Conservation (phyloP, 1,140 invertebrate species). For the Chlorops oryzae region DNA sequence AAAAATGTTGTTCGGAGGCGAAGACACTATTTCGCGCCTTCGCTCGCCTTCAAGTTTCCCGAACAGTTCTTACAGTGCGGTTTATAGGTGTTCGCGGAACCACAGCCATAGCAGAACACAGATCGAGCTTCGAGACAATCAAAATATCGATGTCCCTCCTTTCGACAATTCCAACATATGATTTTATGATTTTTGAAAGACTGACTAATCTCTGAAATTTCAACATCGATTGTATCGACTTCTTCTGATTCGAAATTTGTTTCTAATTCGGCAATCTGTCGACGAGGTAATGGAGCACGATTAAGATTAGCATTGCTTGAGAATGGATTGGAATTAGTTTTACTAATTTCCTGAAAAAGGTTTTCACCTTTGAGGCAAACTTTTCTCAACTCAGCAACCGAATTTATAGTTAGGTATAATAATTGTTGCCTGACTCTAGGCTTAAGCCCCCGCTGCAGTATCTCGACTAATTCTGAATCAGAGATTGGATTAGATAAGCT, state of each 20-base stretch:
- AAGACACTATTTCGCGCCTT: neutral
- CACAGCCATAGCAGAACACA: slow-evolving; percentile 14
- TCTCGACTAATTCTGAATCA: neutral
- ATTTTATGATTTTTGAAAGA: too few species aligned
- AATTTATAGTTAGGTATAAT: neutral
- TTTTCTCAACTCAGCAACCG: too few species aligned
- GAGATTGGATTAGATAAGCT: neutral
- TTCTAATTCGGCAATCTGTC: too few species aligned
- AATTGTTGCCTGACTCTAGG: neutral
- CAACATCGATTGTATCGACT: too few species aligned
- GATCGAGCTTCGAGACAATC: slow-evolving; percentile 11
- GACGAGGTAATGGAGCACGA: too few species aligned
- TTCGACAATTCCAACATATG: slow-evolving; percentile 16
- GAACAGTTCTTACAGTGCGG: slow-evolving; percentile 1
- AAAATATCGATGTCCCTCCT: slow-evolving; percentile 9
- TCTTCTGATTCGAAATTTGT: too few species aligned
- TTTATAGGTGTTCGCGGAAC: slow-evolving; percentile 2
- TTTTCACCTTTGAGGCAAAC: too few species aligned
- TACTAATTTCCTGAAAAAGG: too few species aligned
- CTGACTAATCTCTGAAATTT: too few species aligned
- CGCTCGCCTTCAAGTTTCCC: neutral
- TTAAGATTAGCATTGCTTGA: too few species aligned
- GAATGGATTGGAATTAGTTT: too few species aligned
- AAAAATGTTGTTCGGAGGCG: neutral
- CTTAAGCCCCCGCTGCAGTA: neutral